These are phyloP conservation scores for Etia nguti DNA, from an alignment of 2,113 vertebrate genomes.

Conservation along the genomic window DNA sequence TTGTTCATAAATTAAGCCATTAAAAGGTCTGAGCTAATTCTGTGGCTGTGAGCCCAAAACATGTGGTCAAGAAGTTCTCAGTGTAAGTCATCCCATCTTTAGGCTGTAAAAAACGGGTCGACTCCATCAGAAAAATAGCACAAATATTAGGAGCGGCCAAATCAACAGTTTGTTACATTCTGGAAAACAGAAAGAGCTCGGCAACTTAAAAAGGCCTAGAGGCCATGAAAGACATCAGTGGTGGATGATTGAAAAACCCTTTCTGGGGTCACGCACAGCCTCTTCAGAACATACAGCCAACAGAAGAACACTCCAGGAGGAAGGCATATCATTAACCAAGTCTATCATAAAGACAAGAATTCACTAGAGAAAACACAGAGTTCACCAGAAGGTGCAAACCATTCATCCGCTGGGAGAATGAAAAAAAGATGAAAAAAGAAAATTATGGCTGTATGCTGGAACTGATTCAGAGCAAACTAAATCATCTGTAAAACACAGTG, in stretches of 20 bases:
- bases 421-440: background rate
- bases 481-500: background rate
- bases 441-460: background rate
- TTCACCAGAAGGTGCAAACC: background rate
- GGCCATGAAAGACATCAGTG: background rate
- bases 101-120: background rate
- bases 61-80: background rate
- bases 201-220: background rate
- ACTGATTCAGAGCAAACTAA: background rate
- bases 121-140: background rate
- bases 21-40: background rate
- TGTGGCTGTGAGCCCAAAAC: background rate
- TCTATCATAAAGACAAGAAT: background rate
- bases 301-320: background rate
- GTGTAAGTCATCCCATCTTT: background rate
- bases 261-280: background rate
- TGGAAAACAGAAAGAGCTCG: background rate
- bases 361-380: background rate
- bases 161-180: background rate
- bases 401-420: background rate
- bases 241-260: background rate
- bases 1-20: background rate
- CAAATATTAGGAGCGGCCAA: background rate
- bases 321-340: background rate
- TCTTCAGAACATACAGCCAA: background rate